Evolutionary conservation across 2,888 invertebrate species (phyloP).

Genomic region (Mythimna vitellina): DNA sequence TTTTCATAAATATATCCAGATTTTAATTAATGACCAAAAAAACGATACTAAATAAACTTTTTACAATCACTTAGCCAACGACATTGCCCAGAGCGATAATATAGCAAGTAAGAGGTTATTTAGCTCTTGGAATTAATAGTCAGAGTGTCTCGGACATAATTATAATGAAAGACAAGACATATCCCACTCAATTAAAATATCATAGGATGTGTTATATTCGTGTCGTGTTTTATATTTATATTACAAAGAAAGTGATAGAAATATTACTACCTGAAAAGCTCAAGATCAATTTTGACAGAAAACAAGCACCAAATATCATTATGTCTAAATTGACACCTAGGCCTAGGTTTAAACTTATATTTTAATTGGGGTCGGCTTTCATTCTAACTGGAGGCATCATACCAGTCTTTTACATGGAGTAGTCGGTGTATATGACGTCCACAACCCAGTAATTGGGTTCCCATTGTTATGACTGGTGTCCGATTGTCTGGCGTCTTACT

Average conservation of each 20-base stretch:
- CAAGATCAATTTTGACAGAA: no score
- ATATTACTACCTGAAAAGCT: not conserved
- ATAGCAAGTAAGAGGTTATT: constrained; percentile 70
- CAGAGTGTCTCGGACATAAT: constrained; percentile 71
- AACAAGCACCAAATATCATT: no score
- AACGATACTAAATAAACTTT: constrained; percentile 43
- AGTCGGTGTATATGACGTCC: no score
- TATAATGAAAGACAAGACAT: constrained; percentile 75
- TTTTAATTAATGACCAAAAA: constrained; percentile 42
- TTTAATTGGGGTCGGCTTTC: no score
- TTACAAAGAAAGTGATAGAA: not conserved
- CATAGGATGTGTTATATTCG: constrained; percentile 47
- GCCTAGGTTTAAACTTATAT: no score
- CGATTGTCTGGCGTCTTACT: no score
- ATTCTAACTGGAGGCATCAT: no score
- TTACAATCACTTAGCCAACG: constrained; percentile 58
- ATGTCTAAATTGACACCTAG: no score
- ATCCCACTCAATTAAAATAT: constrained; percentile 46
- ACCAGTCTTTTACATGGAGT: no score
- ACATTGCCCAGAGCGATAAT: constrained; percentile 64
- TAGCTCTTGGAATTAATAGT: constrained; percentile 74
- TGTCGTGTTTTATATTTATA: constrained; percentile 31
- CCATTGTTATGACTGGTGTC: no score
- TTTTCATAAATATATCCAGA: constrained; percentile 9
- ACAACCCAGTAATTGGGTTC: no score